phyloP scores from a whole-genome alignment of 2,797 vertebrate species.

The Sibirionetta formosa region DNA sequence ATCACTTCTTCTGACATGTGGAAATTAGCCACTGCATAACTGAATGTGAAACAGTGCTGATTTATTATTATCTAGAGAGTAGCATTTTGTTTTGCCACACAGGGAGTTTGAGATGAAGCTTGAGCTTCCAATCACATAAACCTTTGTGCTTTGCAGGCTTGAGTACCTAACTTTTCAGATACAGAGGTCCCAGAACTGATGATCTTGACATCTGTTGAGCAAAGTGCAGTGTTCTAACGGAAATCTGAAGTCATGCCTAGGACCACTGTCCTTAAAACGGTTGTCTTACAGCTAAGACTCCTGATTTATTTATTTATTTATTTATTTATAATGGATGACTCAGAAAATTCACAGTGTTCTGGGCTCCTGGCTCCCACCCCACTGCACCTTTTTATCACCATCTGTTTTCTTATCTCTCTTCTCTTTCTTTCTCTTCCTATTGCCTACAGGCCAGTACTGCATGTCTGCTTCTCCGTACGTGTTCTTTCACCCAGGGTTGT shows the following conservation, averaged over 20 bases:
- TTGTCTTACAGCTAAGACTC: background rate
- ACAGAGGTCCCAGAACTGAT: conserved; percentile 19
- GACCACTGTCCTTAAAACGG: background rate
- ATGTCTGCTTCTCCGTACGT: background rate
- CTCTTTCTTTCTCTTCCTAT: background rate
- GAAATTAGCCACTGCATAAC: conserved; percentile 69
- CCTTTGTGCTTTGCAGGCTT: conserved; percentile 24
- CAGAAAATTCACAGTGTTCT: background rate
- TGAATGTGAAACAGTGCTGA: conserved; percentile 59
- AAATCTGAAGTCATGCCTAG: background rate
- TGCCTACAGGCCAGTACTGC: background rate
- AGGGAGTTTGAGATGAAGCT: background rate
- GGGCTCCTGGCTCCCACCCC: background rate
- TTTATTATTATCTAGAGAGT: conserved; percentile 44
- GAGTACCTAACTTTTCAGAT: background rate
- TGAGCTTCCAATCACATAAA: conserved; percentile 45
- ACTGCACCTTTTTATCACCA: background rate
- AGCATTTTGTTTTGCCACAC: conserved; percentile 47
- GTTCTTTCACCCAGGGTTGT: background rate
- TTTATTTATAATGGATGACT: background rate
- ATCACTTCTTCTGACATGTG: conserved; percentile 65
- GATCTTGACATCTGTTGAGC: conserved; percentile 39
- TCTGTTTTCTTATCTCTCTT: background rate
- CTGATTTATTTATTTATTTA: background rate
- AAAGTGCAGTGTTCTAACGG: background rate